phyloP scores from a whole-genome alignment of 2,113 vertebrate genomes.

The Ptilorrhoa leucosticta region DNA sequence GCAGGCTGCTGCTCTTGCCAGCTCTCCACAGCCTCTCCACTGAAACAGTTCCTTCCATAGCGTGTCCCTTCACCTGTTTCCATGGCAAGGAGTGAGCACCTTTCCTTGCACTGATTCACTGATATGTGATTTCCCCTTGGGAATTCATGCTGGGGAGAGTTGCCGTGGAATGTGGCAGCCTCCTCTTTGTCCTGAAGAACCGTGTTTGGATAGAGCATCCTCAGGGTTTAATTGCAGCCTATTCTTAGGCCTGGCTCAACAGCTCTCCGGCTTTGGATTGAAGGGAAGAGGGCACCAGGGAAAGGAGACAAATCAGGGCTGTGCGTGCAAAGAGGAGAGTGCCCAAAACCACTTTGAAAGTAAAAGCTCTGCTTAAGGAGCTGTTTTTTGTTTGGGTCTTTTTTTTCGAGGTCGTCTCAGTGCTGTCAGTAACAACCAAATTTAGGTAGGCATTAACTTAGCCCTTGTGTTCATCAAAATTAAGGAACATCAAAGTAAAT shows the following conservation, averaged over 20 bases:
- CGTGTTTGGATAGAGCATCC: background rate
- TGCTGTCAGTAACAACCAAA: background rate
- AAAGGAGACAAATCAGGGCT: background rate
- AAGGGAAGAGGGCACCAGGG: background rate
- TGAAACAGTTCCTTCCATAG: background rate
- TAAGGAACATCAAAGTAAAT: background rate
- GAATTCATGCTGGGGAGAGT: accelerated
- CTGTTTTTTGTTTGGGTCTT: too few relatives aligned
- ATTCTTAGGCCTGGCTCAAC: background rate
- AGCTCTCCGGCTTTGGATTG: background rate
- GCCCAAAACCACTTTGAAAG: background rate
- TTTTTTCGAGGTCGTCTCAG: background rate
- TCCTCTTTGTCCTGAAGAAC: background rate
- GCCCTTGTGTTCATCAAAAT: background rate
- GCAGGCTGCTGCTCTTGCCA: background rate
- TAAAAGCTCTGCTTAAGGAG: background rate
- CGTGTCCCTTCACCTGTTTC: background rate
- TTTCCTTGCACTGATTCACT: background rate
- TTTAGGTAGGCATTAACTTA: background rate
- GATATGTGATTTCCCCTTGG: background rate
- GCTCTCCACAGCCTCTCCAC: background rate
- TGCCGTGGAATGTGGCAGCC: background rate
- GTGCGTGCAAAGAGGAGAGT: background rate
- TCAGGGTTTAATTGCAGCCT: background rate
- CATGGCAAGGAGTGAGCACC: background rate